Evolutionary conservation across 2,113 vertebrate genomes (phyloP), one percentile per base, ranked within the genome.

Genomic region (Gobiocypris rarus): DNA sequence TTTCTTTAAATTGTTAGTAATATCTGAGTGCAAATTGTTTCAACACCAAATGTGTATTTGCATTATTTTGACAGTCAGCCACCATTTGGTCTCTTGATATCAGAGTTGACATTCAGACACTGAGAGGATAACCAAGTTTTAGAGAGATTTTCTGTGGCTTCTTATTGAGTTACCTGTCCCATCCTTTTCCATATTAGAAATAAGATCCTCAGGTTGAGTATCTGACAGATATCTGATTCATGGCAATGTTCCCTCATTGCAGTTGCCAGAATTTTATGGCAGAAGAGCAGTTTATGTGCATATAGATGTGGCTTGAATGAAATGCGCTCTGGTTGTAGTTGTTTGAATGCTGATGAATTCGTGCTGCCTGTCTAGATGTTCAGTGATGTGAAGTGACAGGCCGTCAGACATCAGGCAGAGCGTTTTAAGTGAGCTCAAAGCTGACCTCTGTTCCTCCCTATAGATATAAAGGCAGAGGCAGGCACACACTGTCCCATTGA

Each of bases 381-480:
- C 45, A 34, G 63, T 71, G 65, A 82, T 70, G 63, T 82, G 28
- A 82, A 41, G 48, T 24, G 48, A 54, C 26, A 56, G 63, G 8
- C 79, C 19, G 45, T 81, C 45, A 81, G 79, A 24, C 63, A 17
- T 50, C 43, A 70, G 63, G 79, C 80, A 54, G 31, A 41, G 28
- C 1, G 0, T 48, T 81, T 56, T 24, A 56, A 81, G 43, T 41
- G 63, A 41, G 22, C 79, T 81, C 63, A 63, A 75, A 75, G 17
- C 74, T 67, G 58, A 75, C 73, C 43, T 83, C 75, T 38, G 50
- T 79, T 79, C 50, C 15, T 38, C 43, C 50, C 50, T 70, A 41
- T 59, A 70, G 59, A 84, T 50, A 73, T 43, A 45, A 9, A 31
- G 50, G 63, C 24, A 28, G 45, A 54, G 50, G 83, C 63, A 48